Evolutionary conservation across 2,888 invertebrate genomes (phyloP), one percentile per base, ranked within the genome.

Genomic region (Boloria selene): DNA sequence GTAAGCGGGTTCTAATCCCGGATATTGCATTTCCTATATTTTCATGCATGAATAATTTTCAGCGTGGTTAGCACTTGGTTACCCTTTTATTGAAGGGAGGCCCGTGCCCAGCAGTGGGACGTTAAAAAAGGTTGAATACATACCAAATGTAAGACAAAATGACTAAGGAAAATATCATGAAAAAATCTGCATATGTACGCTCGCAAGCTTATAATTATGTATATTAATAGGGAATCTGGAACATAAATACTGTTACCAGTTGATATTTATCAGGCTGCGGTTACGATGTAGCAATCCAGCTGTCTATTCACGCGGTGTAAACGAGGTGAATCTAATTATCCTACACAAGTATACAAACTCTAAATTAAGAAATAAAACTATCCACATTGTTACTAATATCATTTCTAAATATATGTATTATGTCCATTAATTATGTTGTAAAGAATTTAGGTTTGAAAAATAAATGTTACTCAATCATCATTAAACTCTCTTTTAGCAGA

Each of bases 401-500:
- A 17, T 61, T 26, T 47, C 16, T 45, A 22, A 55, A 31, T 61
- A 26, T 61, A n/a, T n/a, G n/a, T n/a, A n/a, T 55, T 10, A 38
- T 38, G 31, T 38, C 31, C 17, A 50, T 17, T 18, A 38, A 14
- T 16, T 2, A 2, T 13, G 38, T 13, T 16, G 2, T 6, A 13
- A 17, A 38, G 10, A 18, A 17, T 13, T 13, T 42, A 17, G 16
- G 4, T 60, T 53, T 45, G n/a, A 53, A 58, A 58, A 45, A 58
- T 52, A 50, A 64, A 42, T 61, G 53, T 64, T 58, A 51, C 26
- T 67, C 61, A 64, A 64, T 69, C 69, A 69, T 65, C 64, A 69
- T 69, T 65, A 69, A 69, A 67, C 45, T 59, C 61, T 61, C 61
- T 64, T 69, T 67, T 63, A 64, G 69, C 61, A 67, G 64, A 60